Base-by-base conservation (phyloP, 2,113 vertebrate species). In the Phalacrocorax carbo region DNA sequence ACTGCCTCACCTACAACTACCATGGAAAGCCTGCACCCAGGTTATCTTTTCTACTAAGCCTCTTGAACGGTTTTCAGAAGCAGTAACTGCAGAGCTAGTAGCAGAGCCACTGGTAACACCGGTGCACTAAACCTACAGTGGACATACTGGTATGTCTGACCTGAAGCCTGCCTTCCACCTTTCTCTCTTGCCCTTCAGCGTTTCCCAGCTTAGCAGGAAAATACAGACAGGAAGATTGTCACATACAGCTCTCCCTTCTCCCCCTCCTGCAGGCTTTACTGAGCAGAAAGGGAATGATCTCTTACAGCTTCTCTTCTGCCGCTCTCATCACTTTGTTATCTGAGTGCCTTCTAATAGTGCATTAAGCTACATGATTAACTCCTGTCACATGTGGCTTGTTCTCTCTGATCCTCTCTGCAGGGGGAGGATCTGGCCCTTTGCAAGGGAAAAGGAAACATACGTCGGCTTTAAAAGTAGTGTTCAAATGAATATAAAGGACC, bases 351-450 rank as follows among this genome's bases (percentile, higher is more conserved):
- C 91, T 93, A 96, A 94, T 76, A 93, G 58, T 36, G 94, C 89
- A 93, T 91, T 95, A 96, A 95, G 89, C 91, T 89, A 97, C 96
- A 91, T 21, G 88, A 97, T 96, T 94, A 97, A 94, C 92, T 95
- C 84, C 66, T 94, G 95, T 95, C 66, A 85, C 88, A 95, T 93
- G 88, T 93, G 88, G 88, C 91, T 96, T 96, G 89, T 80, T 95
- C 86, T 38, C 95, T 97, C 96, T 97, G 96, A 97, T 96, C 95
- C 81, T 95, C 95, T 95, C 97, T 87, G 91, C 97, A 94, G 96
- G 97, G 85, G 91, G 75, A 97, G 70, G 87, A 88, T 95, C 93
- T 85, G 49, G 78, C 78, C 78, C 86, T 95, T 96, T 48, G 70
- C 89, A 93, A 90, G 83, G 94, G 87, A 91, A 95, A 87, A 95